A percentile compares a stretch with the other conserved stretches of the same genome.
phyloP scores from a whole-genome alignment of 1,140 invertebrate genomes.

The Cyclina sinensis region DNA sequence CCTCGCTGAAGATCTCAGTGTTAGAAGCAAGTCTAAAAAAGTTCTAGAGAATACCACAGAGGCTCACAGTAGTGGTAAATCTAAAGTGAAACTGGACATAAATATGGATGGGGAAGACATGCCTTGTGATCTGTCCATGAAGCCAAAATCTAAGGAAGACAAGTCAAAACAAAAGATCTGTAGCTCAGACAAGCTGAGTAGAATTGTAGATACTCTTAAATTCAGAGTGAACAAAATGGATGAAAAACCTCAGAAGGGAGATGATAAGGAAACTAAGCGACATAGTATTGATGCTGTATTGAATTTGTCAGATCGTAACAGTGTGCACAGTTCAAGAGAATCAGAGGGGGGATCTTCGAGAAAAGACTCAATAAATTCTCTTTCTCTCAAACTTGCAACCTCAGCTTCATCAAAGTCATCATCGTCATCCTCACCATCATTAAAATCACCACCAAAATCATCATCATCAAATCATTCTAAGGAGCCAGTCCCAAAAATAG shows the following conservation, averaged over 20 bases:
- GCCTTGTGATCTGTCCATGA: constrained; percentile 82
- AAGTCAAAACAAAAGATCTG: constrained; percentile 81
- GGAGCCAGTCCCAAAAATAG: constrained; percentile 63
- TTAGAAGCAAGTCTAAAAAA: constrained; percentile 52
- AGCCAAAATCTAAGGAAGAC: constrained; percentile 71
- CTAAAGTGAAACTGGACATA: constrained; percentile 33
- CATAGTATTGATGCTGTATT: constrained; percentile 57
- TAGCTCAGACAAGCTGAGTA: constrained; percentile 80
- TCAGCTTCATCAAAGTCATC: not conserved
- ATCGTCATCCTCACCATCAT: not conserved
- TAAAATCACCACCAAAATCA: constrained; percentile 9
- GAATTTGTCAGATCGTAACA: constrained; percentile 35
- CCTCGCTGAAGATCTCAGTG: constrained; percentile 67
- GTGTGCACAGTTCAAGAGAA: not conserved
- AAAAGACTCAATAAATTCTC: constrained; percentile 24
- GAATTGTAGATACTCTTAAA: constrained; percentile 82
- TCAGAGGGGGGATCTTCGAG: not conserved
- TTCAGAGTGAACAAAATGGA: constrained; percentile 82
- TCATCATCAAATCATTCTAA: constrained; percentile 29
- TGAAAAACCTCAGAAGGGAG: constrained; percentile 62
- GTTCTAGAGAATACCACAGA: constrained; percentile 59
- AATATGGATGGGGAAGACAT: constrained; percentile 74
- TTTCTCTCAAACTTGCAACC: constrained; percentile 30
- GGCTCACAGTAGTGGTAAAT: constrained; percentile 57
- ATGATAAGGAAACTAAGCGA: constrained; percentile 12